phyloP scores from a whole-genome alignment of 1,140 invertebrate genomes.

The Drosophila equinoxialis region DNA sequence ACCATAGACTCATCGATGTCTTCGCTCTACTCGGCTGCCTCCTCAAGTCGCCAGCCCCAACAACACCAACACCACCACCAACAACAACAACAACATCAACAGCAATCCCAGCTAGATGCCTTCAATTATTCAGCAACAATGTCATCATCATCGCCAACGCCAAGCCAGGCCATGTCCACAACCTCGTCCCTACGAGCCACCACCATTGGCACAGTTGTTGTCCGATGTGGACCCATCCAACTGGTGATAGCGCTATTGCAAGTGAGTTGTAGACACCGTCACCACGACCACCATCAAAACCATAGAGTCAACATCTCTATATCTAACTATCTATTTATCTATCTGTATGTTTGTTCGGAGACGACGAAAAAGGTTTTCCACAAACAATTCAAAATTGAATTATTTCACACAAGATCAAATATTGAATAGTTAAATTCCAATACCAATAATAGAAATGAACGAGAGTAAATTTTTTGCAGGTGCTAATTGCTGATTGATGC shows the following conservation, averaged over 20 bases:
- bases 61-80: slow-evolving; percentile 37
- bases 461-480: no score
- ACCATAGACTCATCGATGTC: slow-evolving; percentile 82
- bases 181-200: slow-evolving; percentile 85
- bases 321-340: no score
- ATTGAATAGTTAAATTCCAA: no score
- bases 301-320: no score
- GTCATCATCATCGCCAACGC: slow-evolving; percentile 80
- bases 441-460: no score
- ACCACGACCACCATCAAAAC: background rate
- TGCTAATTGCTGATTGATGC: no score
- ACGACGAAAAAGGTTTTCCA: no score
- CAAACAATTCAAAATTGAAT: no score
- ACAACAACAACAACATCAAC: slow-evolving; percentile 48
- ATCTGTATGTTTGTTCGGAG: no score
- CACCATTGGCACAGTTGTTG: slow-evolving; percentile 95
- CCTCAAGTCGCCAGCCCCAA: slow-evolving; percentile 60
- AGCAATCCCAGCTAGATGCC: slow-evolving; percentile 67
- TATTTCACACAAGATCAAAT: no score
- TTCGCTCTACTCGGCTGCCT: slow-evolving; percentile 77
- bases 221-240: slow-evolving; percentile 93
- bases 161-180: slow-evolving; percentile 61
- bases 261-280: slow-evolving; percentile 86
- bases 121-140: slow-evolving; percentile 82
- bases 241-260: slow-evolving; percentile 95